phyloP scores from a whole-genome alignment of 2,113 vertebrate genomes.

The Brachyistius frenatus region DNA sequence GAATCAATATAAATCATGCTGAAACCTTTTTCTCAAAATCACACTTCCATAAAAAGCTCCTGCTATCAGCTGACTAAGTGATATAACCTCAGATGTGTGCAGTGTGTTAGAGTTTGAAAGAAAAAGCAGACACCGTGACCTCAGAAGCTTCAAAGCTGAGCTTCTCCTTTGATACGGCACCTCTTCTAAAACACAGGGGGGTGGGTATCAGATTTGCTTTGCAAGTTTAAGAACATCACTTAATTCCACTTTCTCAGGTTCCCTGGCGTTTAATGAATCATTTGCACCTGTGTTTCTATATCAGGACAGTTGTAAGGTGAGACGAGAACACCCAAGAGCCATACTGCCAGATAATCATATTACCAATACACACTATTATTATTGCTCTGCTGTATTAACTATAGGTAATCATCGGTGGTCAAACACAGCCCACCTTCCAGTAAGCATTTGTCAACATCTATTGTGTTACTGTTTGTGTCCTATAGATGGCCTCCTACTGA shows the following conservation, averaged over 20 bases:
- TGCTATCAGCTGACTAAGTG: constrained; percentile 1
- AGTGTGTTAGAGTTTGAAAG: constrained; percentile 39
- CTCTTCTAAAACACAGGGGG: constrained; percentile 45
- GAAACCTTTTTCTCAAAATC: constrained; percentile 4
- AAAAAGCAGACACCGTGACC: constrained; percentile 61
- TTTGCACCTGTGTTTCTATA: constrained; percentile 77
- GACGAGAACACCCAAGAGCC: constrained; percentile 10
- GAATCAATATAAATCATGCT: background rate
- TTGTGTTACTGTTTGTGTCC: constrained; percentile 53
- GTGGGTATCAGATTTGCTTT: constrained; percentile 73
- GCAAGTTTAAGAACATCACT: constrained; percentile 77
- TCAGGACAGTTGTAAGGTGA: constrained; percentile 68
- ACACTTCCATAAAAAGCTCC: constrained; percentile 9
- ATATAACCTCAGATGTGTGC: constrained; percentile 27
- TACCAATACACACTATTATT: background rate
- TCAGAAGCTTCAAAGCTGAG: constrained; percentile 49
- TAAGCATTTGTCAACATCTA: constrained; percentile 17
- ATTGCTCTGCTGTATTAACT: constrained; percentile 5
- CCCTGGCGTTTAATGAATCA: constrained; percentile 76
- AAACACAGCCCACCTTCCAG: constrained; percentile 2
- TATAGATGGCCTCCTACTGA: constrained; percentile 60
- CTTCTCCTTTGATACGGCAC: constrained; percentile 42
- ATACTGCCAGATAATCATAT: constrained; percentile 21
- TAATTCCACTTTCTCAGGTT: constrained; percentile 84
- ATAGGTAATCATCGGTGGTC: background rate